Conservation (phyloP, 2,888 invertebrate genomes). For the Synergus itoensis region DNA sequence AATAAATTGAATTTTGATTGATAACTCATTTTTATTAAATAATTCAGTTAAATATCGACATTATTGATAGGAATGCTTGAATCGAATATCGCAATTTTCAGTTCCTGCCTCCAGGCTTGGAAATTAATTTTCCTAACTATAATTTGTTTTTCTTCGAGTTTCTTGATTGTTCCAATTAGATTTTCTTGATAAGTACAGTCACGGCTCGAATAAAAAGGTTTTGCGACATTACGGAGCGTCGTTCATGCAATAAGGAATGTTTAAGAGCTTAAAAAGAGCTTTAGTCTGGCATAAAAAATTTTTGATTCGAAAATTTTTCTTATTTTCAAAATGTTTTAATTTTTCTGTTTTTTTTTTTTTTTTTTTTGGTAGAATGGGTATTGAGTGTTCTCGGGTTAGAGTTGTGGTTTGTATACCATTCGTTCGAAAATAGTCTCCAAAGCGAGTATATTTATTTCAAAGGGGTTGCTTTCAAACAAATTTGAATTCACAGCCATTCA, state of each 20-base stretch:
- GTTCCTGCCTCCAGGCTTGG: not conserved
- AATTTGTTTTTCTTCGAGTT: not conserved
- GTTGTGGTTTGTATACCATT: no score
- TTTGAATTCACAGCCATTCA: no score
- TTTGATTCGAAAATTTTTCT: no score
- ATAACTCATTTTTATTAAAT: not conserved
- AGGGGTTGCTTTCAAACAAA: no score
- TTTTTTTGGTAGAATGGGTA: no score
- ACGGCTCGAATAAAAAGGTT: not conserved
- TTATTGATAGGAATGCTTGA: not conserved
- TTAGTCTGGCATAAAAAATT: no score
- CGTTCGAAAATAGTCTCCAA: no score
- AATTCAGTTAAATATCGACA: not conserved
- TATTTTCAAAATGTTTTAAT: no score
- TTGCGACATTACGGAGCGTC: not conserved
- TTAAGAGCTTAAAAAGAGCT: not conserved
- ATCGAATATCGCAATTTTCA: not conserved
- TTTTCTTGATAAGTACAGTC: slow-evolving; percentile 27
- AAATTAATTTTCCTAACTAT: slow-evolving; percentile 3
- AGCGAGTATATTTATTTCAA: no score
- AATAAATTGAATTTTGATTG: no score
- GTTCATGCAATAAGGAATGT: not conserved
- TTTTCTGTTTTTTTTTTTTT: no score
- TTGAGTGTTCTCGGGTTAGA: no score
- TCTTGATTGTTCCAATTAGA: slow-evolving; percentile 49